Percentiles rank a stretch among this genome's conserved stretches.
phyloP scores from a whole-genome alignment of 2,888 invertebrate genomes.

The Drosophila cognata region DNA sequence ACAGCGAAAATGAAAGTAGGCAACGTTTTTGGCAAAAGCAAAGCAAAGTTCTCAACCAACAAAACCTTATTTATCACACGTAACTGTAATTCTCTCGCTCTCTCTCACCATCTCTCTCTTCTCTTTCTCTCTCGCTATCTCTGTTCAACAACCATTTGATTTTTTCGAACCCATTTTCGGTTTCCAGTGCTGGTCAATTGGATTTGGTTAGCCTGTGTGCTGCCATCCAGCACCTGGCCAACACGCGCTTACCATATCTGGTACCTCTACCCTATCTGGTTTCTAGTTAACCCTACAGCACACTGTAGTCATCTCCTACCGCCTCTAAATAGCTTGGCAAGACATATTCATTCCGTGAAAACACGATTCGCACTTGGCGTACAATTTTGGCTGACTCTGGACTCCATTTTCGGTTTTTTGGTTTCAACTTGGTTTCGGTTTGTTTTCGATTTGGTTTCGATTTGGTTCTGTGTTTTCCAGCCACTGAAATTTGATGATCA shows the following conservation, averaged over 20 bases:
- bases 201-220: slow-evolving; percentile 63
- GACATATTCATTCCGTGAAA: slow-evolving; percentile 44
- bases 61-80: slow-evolving; percentile 78
- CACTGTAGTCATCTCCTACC: background rate
- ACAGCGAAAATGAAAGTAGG: slow-evolving; percentile 47
- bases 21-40: slow-evolving; percentile 30
- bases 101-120: background rate
- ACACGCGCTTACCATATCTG: slow-evolving; percentile 1
- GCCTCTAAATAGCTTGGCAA: slow-evolving; percentile 2
- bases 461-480: slow-evolving; percentile 5
- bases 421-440: no score
- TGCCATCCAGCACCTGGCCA: slow-evolving; percentile 21
- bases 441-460: slow-evolving; percentile 12
- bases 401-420: slow-evolving; percentile 31
- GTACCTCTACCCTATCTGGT: slow-evolving; percentile 13
- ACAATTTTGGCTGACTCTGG: slow-evolving; percentile 26
- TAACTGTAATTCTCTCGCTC: slow-evolving; percentile 22
- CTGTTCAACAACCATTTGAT: slow-evolving; percentile 19
- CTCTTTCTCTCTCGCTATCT: background rate
- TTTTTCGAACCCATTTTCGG: slow-evolving; percentile 52
- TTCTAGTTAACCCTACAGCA: slow-evolving; percentile 7
- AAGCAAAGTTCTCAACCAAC: slow-evolving; percentile 48
- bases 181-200: slow-evolving; percentile 75
- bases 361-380: slow-evolving; percentile 59
- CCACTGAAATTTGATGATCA: slow-evolving; percentile 22